Conservation (phyloP, 2,113 vertebrate species). For the Struthidea cinerea region DNA sequence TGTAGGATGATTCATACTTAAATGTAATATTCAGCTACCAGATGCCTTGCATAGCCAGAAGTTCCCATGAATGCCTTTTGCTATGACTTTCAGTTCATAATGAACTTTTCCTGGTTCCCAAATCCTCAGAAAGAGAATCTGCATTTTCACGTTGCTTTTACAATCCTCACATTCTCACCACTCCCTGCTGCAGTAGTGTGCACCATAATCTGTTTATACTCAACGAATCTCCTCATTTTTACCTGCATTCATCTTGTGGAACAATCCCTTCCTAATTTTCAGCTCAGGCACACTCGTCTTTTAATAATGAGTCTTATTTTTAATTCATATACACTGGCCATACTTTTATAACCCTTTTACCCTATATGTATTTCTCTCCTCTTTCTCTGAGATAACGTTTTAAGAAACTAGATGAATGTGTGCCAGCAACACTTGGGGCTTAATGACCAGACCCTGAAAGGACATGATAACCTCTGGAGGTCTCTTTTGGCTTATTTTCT, state of each 20-base stretch:
- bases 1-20: not conserved
- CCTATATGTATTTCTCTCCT: not conserved
- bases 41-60: not conserved
- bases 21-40: slow-evolving; percentile 5
- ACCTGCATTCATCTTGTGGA: not conserved
- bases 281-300: not conserved
- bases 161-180: not conserved
- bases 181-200: not conserved
- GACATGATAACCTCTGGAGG: not conserved
- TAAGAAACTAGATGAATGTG: not conserved
- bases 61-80: not conserved
- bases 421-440: not conserved
- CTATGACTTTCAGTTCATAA: not conserved
- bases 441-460: not conserved
- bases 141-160: not conserved
- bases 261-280: slow-evolving; percentile 3
- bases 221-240: not conserved
- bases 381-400: not conserved
- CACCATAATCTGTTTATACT: not conserved
- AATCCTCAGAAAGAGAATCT: not conserved
- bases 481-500: not conserved
- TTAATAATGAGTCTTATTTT: not conserved
- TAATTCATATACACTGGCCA: not conserved
- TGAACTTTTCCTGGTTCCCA: not conserved
- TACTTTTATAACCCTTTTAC: not conserved